These are phyloP conservation scores for Dastarcus helophoroides DNA, from an alignment of 2,888 invertebrate species.

Conservation along the genomic window DNA sequence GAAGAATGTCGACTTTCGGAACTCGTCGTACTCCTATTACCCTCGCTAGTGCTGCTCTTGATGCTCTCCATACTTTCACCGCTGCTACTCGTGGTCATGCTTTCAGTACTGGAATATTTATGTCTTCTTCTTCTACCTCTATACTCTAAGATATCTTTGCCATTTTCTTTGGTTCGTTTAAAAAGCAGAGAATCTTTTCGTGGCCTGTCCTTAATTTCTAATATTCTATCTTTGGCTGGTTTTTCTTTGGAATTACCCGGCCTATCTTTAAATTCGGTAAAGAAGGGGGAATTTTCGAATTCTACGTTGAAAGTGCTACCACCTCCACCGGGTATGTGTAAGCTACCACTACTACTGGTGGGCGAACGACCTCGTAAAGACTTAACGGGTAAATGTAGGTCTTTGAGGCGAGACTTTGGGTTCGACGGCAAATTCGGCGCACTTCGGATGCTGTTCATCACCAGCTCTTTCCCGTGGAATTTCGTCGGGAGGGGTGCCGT, in stretches of 20 bases:
- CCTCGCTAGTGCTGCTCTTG: conserved; percentile 78
- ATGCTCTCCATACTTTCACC: conserved; percentile 82
- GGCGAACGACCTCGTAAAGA: conserved; percentile 51
- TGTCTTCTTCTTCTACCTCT: conserved; percentile 52
- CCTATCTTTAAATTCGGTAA: conserved; percentile 48
- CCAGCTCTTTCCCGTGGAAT: conserved; percentile 52
- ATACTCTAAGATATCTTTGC: conserved; percentile 38
- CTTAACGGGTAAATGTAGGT: conserved; percentile 61
- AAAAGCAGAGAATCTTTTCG: conserved; percentile 35
- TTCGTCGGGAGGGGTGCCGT: conserved; percentile 74
- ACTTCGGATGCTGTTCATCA: conserved; percentile 70
- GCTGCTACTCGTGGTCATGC: conserved; percentile 79
- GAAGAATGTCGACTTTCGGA: conserved; percentile 75
- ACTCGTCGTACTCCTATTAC: conserved; percentile 74
- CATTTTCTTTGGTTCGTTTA: conserved; percentile 26
- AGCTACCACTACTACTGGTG: conserved; percentile 47
- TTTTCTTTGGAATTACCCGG: conserved; percentile 42
- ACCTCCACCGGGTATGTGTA: conserved; percentile 26
- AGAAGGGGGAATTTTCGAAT: conserved; percentile 29
- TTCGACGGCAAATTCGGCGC: conserved; percentile 64
- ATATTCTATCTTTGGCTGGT: conserved; percentile 44
- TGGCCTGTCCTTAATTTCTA: conserved; percentile 59
- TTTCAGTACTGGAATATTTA: conserved; percentile 70
- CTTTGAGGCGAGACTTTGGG: conserved; percentile 59
- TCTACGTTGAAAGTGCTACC: conserved; percentile 32